Conservation (phyloP, 2,113 vertebrate genomes). For the Campylorhamphus procurvoides region DNA sequence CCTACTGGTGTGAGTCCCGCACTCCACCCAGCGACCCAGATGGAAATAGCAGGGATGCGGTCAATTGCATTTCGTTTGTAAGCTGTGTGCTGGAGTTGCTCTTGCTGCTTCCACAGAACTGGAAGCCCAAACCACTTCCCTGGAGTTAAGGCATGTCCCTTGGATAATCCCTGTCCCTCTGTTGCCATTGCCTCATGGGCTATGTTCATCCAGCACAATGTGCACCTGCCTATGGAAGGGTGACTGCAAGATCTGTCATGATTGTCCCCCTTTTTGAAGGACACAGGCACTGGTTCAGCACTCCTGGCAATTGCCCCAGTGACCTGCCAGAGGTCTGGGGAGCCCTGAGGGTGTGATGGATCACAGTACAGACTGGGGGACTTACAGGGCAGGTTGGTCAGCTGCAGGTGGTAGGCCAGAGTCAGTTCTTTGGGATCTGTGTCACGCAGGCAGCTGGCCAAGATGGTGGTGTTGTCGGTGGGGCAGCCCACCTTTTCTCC, state of each 20-base stretch:
- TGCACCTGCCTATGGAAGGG: background rate
- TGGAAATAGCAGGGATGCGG: background rate
- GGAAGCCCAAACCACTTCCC: background rate
- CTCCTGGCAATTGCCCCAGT: background rate
- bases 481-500: slow-evolving; percentile 85
- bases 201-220: accelerated
- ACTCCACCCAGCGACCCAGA: background rate
- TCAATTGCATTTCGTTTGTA: too few relatives aligned
- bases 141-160: background rate
- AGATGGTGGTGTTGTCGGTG: slow-evolving; percentile 10
- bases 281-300: background rate
- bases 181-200: background rate
- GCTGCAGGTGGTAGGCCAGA: slow-evolving; percentile 72
- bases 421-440: slow-evolving; percentile 79
- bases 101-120: background rate
- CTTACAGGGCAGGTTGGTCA: slow-evolving; percentile 73
- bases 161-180: background rate
- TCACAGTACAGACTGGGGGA: accelerated
- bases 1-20: background rate
- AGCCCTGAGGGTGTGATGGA: background rate
- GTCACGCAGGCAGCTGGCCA: slow-evolving; percentile 83
- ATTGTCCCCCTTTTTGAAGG: background rate
- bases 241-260: background rate
- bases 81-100: background rate
- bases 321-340: accelerated